Evolutionary conservation across 2,113 vertebrate genomes (phyloP), one percentile per base, ranked within the genome.

Genomic region (Etia nguti): DNA sequence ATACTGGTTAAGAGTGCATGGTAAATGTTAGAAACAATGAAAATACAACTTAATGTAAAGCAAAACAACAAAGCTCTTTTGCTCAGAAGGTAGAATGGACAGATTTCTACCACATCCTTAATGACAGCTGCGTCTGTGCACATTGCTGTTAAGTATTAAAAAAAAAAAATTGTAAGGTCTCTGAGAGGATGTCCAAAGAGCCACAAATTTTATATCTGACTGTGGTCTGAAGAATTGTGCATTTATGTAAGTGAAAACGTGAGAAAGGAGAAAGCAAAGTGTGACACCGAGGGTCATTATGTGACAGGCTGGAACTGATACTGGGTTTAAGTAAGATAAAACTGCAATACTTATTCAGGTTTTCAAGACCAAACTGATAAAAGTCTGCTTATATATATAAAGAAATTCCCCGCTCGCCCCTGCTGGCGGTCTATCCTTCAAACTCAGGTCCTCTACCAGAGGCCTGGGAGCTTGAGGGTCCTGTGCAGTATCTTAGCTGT

Each of bases 391-490:
- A 60, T 60, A 34, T 60, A 60, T 60, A 34, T 60, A 60, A 60
- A 60, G 59, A 60, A 60, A 34, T 60, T 34, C 57, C 29, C 29
- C 29, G 10, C 57, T 60, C 4, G 29, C 57, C 1, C 55, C 54
- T 24, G 54, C 10, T 0, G 10, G n/a, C 1, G 0, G 56, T 59
- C 3, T 59, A 31, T 59, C 56, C 5, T 62, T 62, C 16, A 62
- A 62, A 6, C 59, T 62, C 59, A 0, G 29, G 0, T 62, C 9
- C 59, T 62, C 16, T 62, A 62, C 29, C 59, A 62, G 29, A 62
- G 16, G 29, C 0, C 59, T 62, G 16, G 59, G 59, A 34, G 16
- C 59, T 11, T 62, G 5, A 62, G 1, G 59, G 2, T 62, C 9
- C 59, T 62, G 1, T 0, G 5, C 29, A 34, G 29, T 62, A 62